phyloP scores from a whole-genome alignment of 1,140 invertebrate species.

The Drosophila ohnishii region DNA sequence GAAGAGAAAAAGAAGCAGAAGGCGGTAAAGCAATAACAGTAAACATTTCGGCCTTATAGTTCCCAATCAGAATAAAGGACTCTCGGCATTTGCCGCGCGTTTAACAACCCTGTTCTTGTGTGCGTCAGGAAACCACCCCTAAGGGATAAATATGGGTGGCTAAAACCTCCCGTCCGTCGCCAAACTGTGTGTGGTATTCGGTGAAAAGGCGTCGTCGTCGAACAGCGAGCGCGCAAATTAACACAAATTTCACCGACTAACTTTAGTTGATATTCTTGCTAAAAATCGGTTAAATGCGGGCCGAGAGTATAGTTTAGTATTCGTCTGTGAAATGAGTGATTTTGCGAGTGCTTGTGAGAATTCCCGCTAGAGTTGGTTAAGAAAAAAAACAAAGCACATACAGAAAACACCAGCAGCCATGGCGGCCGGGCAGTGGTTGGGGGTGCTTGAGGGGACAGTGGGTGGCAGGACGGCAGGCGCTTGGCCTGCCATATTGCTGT shows the following conservation, averaged over 20 bases:
- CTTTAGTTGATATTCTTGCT: constrained; percentile 1
- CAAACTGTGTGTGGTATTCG: constrained; percentile 69
- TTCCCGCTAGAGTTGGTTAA: constrained; percentile 14
- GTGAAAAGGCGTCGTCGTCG: constrained; percentile 61
- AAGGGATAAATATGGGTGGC: constrained; percentile 49
- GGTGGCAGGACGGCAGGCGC: constrained; percentile 1
- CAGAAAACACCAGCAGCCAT: constrained; percentile 61
- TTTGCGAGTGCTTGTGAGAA: background rate
- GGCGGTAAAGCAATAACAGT: constrained; percentile 2
- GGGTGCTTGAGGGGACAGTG: constrained; percentile 21
- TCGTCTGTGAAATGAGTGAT: constrained; percentile 19
- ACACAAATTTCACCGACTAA: constrained; percentile 23
- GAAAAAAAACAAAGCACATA: constrained; percentile 32
- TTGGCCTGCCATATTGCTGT: constrained; percentile 47
- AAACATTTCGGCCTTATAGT: constrained; percentile 20
- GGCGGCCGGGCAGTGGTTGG: constrained; percentile 42
- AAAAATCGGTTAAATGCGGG: constrained; percentile 2
- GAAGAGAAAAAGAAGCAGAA: constrained; percentile 9
- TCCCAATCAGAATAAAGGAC: constrained; percentile 41
- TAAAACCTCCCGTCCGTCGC: constrained; percentile 35
- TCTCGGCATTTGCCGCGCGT: constrained; percentile 46
- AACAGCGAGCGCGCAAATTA: constrained; percentile 35
- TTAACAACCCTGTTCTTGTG: constrained; percentile 67
- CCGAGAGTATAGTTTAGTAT: background rate
- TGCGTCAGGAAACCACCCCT: constrained; percentile 70